Evolutionary conservation across 2,888 invertebrate genomes (phyloP), one percentile per base, ranked within the genome.

Genomic region (Pheosia tremula): DNA sequence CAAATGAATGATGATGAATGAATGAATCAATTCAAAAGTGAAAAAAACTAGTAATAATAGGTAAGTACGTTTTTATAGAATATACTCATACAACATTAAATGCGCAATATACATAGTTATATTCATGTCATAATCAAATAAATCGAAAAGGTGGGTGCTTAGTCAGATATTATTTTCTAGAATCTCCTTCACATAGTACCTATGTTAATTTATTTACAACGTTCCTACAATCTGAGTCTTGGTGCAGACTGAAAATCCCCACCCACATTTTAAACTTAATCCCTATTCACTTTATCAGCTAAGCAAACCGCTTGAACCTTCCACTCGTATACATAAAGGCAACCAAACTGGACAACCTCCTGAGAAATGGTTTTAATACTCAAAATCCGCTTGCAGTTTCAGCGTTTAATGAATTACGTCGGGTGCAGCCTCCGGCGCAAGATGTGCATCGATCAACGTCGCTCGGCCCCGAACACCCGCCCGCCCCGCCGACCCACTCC

Each of bases 401-500:
- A 92, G 85, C 91, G 90, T 93, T 93, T 93, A 93, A 93, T 93
- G 93, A 93, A 93, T 93, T 93, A 93, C 93, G 91, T 91, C 88
- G 93, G 91, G 87, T 91, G 93, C 94, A 92, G 92, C 91, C 93
- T 91, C 94, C 91, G 94, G 94, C 94, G 94, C 94, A 94, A 94
- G 94, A 95, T 94, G 94, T 94, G 94, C 94, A 95, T 95, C 94
- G 95, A 95, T 95, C 95, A 95, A 95, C 94, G 94, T 94, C 94
- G 91, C 88, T 88, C 89, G 75, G 77, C 73, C 69, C 71, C 76
- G 78, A 62, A 77, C 77, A 62, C 77, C 79, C 77, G 66, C 74
- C 68, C 63, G 64, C 77, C 75, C 78, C 68, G 64, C 62, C 57
- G 61, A 67, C 76, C 75, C 81, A 71, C 62, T 61, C 53, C 69